Evolutionary conservation across 2,113 vertebrate genomes (phyloP), one percentile per base, ranked within the genome.

Genomic region (Xenopus borealis): DNA sequence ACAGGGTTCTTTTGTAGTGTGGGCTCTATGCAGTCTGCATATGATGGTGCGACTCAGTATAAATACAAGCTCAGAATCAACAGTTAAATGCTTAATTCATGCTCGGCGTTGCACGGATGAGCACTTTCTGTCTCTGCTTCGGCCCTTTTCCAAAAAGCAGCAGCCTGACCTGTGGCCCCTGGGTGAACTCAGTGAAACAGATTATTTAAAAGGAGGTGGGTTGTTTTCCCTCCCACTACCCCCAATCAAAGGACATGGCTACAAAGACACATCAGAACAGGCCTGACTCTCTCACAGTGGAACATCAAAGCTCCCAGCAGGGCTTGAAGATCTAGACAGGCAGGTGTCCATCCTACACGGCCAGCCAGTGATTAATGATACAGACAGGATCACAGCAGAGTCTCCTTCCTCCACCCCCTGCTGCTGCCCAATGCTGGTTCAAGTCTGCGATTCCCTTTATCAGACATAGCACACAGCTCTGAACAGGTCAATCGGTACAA

Each of bases 311-410:
- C 66, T 71, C 0, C 62, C 0, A 0, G 50, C 7, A 27, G 83
- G 85, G 85, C 81, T 81, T 86, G 81, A 85, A 87, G 85, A 79
- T 84, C 87, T 88, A 88, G 86, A 89, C 88, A 84, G 92, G 92
- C 89, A 91, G 91, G 91, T 88, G 91, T 94, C 91, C 88, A 85
- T 94, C 89, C 91, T 85, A 85, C 90, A 81, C 83, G 81, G 83
- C 88, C 82, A 86, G 85, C 82, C 91, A 86, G 75, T 90, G 79
- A 91, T 93, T 94, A 91, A 94, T 94, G 89, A 91, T 89, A 81
- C 86, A 61, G 57, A 82, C 83, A 82, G 30, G 86, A 89, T 88
- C 89, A 93, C 91, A 91, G 86, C 83, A 12, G 82, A 72, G 53
- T n/a, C 53, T 55, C 53, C 53, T 55, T 55, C 17, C 1, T 55